A percentile compares a stretch with the other conserved stretches of the same genome.
Evolutionary conservation across 1,140 invertebrate genomes (phyloP).

Genomic region (Drosophila saltans): DNA sequence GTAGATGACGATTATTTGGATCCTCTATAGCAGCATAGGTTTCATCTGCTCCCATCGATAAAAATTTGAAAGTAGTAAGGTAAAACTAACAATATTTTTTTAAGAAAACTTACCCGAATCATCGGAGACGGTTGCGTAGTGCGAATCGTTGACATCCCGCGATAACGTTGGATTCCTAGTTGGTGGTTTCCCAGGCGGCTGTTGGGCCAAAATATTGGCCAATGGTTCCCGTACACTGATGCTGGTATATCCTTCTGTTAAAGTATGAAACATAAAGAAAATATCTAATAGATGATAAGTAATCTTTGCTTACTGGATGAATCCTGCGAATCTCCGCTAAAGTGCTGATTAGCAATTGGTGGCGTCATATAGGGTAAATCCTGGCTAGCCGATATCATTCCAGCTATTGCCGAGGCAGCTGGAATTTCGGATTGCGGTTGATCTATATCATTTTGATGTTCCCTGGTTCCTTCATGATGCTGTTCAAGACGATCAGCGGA

Average conservation of each 20-base stretch:
- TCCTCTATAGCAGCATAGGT: constrained; percentile 95
- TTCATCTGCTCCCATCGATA: constrained; percentile 86
- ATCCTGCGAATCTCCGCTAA: constrained; percentile 93
- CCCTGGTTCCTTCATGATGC: constrained; percentile 49
- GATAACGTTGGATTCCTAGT: constrained; percentile 82
- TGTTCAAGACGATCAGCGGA: constrained; percentile 52
- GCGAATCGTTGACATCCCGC: constrained; percentile 85
- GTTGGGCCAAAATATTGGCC: constrained; percentile 88
- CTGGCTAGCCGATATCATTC: constrained; percentile 92
- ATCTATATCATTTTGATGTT: constrained; percentile 53
- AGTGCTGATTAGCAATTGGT: constrained; percentile 87
- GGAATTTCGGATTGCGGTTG: constrained; percentile 85
- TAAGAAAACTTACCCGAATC: constrained; percentile 87
- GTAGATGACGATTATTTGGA: constrained; percentile 87
- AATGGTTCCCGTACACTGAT: constrained; percentile 95
- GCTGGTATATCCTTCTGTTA: constrained; percentile 93
- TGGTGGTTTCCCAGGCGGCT: constrained; percentile 81
- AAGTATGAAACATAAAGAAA: neutral
- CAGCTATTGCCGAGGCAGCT: constrained; percentile 92
- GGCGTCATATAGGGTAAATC: constrained; percentile 95
- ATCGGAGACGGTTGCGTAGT: constrained; percentile 93
- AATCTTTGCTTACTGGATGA: constrained; percentile 87
- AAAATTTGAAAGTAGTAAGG: neutral
- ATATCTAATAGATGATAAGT: neutral
- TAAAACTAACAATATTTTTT: neutral